A percentile compares a stretch with the other conserved stretches of the same genome.
Conservation (phyloP, 2,888 invertebrate genomes). For the Agrotis segetum region DNA sequence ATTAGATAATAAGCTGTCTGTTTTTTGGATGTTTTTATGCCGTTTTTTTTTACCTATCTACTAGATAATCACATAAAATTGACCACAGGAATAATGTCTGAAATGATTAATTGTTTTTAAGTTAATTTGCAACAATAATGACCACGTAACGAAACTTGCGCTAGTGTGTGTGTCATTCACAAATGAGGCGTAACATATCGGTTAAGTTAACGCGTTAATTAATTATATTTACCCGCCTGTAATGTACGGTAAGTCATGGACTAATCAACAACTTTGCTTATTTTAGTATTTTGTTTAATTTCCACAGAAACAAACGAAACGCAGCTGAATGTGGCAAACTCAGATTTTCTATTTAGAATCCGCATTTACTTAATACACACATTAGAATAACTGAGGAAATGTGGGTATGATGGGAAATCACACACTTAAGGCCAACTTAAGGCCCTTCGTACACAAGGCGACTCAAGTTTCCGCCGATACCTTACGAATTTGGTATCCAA, state of each 20-base stretch:
- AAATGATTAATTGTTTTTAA: conserved; percentile 29
- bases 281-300: conserved; percentile 13
- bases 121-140: conserved; percentile 44
- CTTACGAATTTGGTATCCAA: too few relatives aligned
- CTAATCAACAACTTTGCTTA: neutral
- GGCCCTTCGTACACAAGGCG: too few relatives aligned
- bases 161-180: conserved; percentile 11
- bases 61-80: conserved; percentile 37
- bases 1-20: too few relatives aligned
- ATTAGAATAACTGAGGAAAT: too few relatives aligned
- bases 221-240: conserved; percentile 8
- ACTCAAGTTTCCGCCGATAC: too few relatives aligned
- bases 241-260: conserved; percentile 5
- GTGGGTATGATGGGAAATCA: too few relatives aligned
- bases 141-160: conserved; percentile 19
- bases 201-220: conserved; percentile 14
- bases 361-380: too few relatives aligned
- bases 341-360: too few relatives aligned
- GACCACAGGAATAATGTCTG: conserved; percentile 6
- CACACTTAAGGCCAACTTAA: too few relatives aligned
- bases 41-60: neutral
- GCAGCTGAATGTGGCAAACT: too few relatives aligned
- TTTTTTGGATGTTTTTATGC: too few relatives aligned
- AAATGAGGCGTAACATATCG: conserved; percentile 38
- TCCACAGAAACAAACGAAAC: neutral